Evolutionary conservation across 2,113 vertebrate genomes (phyloP).

Genomic region (Clarias magur): DNA sequence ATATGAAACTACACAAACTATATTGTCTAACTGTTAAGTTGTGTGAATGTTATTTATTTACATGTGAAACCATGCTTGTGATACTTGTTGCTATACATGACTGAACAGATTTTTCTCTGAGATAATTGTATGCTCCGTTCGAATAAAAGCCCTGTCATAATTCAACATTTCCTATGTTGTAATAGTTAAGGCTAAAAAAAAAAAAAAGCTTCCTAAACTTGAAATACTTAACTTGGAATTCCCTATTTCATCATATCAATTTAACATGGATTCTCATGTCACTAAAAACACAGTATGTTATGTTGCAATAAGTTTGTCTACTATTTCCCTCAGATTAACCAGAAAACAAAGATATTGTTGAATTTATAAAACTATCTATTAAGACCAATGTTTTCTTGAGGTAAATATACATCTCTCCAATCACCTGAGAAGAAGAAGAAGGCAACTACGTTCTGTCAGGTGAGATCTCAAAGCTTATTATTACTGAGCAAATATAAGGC

Average conservation of each 20-base stretch:
- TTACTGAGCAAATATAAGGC: neutral
- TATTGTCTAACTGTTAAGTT: neutral
- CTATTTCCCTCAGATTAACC: too few relatives aligned
- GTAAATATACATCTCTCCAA: too few relatives aligned
- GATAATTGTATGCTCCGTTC: too few relatives aligned
- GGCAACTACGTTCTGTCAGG: too few relatives aligned
- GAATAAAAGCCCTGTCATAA: neutral
- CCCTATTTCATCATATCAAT: neutral
- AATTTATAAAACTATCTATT: too few relatives aligned
- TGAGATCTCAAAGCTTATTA: too few relatives aligned
- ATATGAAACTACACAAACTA: too few relatives aligned
- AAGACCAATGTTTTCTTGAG: too few relatives aligned
- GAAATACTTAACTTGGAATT: neutral
- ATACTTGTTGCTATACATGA: neutral
- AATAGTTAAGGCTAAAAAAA: too few relatives aligned
- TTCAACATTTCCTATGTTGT: neutral
- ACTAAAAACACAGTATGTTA: neutral
- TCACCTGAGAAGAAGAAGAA: too few relatives aligned
- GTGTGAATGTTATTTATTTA: neutral
- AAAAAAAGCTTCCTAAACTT: neutral
- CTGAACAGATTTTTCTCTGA: too few relatives aligned
- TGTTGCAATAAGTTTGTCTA: neutral
- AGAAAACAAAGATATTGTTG: too few relatives aligned
- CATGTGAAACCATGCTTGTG: neutral
- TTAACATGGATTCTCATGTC: neutral